Base-by-base conservation (phyloP, 2,113 vertebrate genomes). In the Eleginops maclovinus region DNA sequence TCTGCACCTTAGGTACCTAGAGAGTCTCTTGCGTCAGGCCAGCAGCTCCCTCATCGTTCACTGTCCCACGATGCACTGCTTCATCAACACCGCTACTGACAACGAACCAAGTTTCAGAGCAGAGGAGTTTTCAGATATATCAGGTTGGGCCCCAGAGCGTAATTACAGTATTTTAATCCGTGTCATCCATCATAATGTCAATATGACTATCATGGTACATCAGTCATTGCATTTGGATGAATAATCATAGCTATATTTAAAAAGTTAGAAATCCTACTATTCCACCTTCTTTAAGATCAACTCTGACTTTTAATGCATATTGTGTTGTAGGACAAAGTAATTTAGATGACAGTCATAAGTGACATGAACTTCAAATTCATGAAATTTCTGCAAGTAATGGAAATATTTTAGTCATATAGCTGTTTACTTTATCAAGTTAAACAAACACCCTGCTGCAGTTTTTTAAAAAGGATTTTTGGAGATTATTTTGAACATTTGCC, bases 11-110 rank as follows among this genome's bases (percentile, higher is more conserved):
- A 99, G 97, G 98, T 98, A 94, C 91, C 90, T 99, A 59, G 97
- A 99, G 90, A 93, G 95, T 10, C 95, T 98, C 41, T 89, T 99
- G 36, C 95, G 97, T 16, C 96, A 98, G 86, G 96, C 97, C 0
- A 98, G 98, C 92, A 93, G 85, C 0, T 94, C 95, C 2, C 78
- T 94, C 69, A 96, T 98, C 10, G 24, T 96, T 4, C 94, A 97
- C 81, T 96, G 96, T 36, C 97, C 97, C 0, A 93, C 94, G 3
- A 94, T 95, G 86, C 94, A 95, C 74, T 96, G 97, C 63, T 99
- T 98, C 72, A 4, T 94, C 87, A 97, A 94, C 19, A 92, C 94
- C 72, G 91, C 91, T 0, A 72, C 72, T 4, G 95, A 95, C 28
- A 96, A 85, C 0, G 94, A 96, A 1, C 94, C 93, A 3, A 87